Conservation (phyloP, 2,797 vertebrate species). For the Xerus rutilus region DNA sequence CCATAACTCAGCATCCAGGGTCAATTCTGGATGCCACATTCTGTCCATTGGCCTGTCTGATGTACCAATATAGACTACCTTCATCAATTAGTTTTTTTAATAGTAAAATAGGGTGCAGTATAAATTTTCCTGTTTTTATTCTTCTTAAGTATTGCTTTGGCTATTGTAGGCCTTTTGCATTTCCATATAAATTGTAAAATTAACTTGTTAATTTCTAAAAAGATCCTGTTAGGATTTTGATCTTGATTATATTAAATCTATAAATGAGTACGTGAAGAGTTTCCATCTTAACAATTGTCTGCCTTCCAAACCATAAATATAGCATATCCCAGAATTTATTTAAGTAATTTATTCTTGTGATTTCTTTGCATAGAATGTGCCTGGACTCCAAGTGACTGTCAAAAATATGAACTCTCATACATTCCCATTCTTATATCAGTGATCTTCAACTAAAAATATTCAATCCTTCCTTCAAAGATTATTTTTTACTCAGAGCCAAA, state of each 20-base stretch:
- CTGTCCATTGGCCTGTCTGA: not conserved
- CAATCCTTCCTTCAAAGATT: not conserved
- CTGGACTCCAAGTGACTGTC: not conserved
- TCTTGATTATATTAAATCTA: not conserved
- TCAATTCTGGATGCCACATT: not conserved
- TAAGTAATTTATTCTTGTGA: not conserved
- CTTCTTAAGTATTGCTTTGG: not conserved
- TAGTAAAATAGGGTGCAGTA: not conserved
- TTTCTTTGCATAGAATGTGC: not conserved
- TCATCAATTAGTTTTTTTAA: slow-evolving; percentile 37
- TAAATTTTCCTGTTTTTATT: slow-evolving; percentile 8
- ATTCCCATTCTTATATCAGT: not conserved
- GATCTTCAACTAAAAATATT: not conserved
- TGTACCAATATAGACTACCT: not conserved
- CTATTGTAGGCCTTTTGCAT: not conserved
- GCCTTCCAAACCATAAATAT: not conserved
- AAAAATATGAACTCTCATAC: not conserved
- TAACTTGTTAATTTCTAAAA: slow-evolving; percentile 7
- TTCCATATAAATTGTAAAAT: not conserved
- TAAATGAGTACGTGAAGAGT: not conserved
- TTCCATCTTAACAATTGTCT: not conserved
- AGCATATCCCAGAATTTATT: not conserved
- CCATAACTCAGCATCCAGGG: not conserved
- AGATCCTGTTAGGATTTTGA: not conserved
- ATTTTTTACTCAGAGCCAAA: not conserved